Evolutionary conservation across 2,797 vertebrate species (phyloP).

Genomic region (Hoplostethus atlanticus): DNA sequence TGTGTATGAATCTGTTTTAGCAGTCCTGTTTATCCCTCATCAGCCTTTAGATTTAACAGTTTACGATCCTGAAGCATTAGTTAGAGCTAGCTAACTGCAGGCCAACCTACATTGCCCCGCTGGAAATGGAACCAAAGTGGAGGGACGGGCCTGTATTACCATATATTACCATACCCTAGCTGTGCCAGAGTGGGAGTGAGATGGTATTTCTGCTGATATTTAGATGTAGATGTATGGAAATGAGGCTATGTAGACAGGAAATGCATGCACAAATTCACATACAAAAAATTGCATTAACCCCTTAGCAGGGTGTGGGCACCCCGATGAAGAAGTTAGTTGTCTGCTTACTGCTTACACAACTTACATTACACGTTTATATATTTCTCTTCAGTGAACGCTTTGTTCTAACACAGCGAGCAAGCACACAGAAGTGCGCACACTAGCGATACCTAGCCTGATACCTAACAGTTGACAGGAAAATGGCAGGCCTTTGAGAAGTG

Average conservation of each 20-base stretch:
- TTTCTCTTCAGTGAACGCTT: slow-evolving; percentile 48
- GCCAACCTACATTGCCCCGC: slow-evolving; percentile 52
- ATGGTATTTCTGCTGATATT: slow-evolving; percentile 37
- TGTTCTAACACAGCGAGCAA: slow-evolving; percentile 27
- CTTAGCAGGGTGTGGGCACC: slow-evolving; percentile 29
- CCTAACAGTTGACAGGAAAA: slow-evolving; percentile 46
- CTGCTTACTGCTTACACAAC: slow-evolving; percentile 52
- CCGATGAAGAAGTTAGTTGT: slow-evolving; percentile 33
- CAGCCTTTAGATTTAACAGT: slow-evolving; percentile 31
- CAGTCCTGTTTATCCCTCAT: slow-evolving; percentile 33
- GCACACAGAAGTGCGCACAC: slow-evolving; percentile 12
- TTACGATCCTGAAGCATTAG: slow-evolving; percentile 36
- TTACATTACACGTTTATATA: slow-evolving; percentile 46
- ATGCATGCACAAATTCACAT: slow-evolving; percentile 21
- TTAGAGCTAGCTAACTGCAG: slow-evolving; percentile 54
- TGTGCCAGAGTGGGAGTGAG: not conserved
- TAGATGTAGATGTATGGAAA: no score
- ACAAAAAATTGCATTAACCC: slow-evolving; percentile 60
- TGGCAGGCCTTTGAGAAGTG: slow-evolving; percentile 33
- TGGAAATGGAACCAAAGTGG: slow-evolving; percentile 63
- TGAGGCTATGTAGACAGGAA: not conserved
- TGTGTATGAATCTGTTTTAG: slow-evolving; percentile 6
- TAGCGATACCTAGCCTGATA: slow-evolving; percentile 17
- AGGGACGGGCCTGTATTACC: slow-evolving; percentile 53
- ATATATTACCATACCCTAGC: slow-evolving; percentile 62